These are phyloP conservation scores for Marisa cornuarietis DNA, from an alignment of 1,140 invertebrate species.

Conservation along the genomic window DNA sequence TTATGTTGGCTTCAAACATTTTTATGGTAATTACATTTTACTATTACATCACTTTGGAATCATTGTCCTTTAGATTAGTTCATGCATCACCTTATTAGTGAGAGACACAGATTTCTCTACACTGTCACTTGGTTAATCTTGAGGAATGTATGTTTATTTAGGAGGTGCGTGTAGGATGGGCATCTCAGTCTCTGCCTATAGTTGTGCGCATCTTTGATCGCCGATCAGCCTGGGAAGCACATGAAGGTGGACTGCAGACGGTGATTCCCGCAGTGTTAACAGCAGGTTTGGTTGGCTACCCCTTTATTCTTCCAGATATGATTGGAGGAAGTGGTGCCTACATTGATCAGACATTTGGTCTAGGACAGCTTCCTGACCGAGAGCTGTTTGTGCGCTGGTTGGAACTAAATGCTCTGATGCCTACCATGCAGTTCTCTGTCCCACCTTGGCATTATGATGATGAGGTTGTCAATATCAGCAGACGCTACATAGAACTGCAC, in stretches of 20 bases:
- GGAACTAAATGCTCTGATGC: conserved; percentile 86
- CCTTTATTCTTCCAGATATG: conserved; percentile 90
- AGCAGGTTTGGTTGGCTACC: conserved; percentile 87
- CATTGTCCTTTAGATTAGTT: too few relatives aligned
- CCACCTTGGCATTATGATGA: conserved; percentile 87
- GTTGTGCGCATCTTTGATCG: conserved; percentile 92
- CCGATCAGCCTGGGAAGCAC: conserved; percentile 80
- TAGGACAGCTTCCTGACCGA: conserved; percentile 70
- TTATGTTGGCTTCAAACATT: too few relatives aligned
- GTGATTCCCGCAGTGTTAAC: conserved; percentile 82
- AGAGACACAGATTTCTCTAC: too few relatives aligned
- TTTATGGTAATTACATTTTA: too few relatives aligned
- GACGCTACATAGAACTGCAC: conserved; percentile 76
- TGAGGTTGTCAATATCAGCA: conserved; percentile 74
- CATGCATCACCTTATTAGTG: too few relatives aligned
- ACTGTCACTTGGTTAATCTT: too few relatives aligned
- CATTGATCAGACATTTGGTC: conserved; percentile 28
- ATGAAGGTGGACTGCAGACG: conserved; percentile 82
- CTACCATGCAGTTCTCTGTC: conserved; percentile 87
- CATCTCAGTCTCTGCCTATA: conserved; percentile 80
- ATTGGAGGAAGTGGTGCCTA: conserved; percentile 86
- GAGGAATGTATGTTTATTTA: too few relatives aligned
- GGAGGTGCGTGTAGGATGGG: conserved; percentile 82
- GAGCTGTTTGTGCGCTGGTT: conserved; percentile 91
- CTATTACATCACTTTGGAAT: too few relatives aligned